phyloP scores from a whole-genome alignment of 2,888 invertebrate species.

The Sepioteuthis lessoniana region DNA sequence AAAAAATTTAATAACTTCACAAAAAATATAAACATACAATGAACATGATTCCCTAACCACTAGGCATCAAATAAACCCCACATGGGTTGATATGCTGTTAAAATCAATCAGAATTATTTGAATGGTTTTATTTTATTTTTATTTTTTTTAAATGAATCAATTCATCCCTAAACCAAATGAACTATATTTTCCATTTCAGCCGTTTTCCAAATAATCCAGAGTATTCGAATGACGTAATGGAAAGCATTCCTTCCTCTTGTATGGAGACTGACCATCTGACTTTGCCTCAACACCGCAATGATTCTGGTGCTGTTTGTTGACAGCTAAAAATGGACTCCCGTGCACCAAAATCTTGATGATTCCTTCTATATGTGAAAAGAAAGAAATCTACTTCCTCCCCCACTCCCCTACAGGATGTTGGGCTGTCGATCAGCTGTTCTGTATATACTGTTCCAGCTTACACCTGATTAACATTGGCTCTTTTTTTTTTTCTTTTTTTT shows the following conservation, averaged over 20 bases:
- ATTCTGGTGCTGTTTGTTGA: slow-evolving; percentile 33
- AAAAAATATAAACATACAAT: too few species aligned
- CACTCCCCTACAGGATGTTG: neutral
- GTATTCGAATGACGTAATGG: slow-evolving; percentile 77
- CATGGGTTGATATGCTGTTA: too few species aligned
- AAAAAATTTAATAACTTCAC: too few species aligned
- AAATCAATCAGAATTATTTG: too few species aligned
- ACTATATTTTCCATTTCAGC: slow-evolving; percentile 79
- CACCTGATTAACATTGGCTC: slow-evolving; percentile 23
- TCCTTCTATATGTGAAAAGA: neutral
- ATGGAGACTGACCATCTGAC: slow-evolving; percentile 4
- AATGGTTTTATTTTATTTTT: neutral
- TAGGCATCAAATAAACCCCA: too few species aligned
- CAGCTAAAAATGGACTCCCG: neutral
- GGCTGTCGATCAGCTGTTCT: neutral
- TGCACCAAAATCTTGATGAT: neutral
- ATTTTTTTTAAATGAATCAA: neutral
- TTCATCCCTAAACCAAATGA: neutral
- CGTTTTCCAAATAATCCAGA: slow-evolving; percentile 95
- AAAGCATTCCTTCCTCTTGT: neutral
- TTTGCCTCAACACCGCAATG: neutral
- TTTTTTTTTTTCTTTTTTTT: neutral
- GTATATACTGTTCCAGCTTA: slow-evolving; percentile 33
- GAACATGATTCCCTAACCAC: too few species aligned
- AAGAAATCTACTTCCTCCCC: neutral